phyloP scores from a whole-genome alignment of 2,797 vertebrate species.

The Epinephelus awoara region DNA sequence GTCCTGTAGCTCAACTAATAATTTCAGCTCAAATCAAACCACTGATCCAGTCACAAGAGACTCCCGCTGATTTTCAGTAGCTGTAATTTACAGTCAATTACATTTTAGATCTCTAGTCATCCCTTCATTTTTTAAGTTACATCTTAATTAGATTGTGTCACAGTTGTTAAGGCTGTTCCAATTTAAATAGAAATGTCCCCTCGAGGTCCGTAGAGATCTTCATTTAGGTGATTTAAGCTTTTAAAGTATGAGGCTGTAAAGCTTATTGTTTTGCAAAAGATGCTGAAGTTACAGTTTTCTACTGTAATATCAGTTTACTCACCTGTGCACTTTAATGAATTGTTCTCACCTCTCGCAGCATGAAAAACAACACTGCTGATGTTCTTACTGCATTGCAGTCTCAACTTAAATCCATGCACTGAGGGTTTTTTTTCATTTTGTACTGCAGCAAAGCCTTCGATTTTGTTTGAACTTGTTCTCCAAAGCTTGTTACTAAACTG shows the following conservation, averaged over 20 bases:
- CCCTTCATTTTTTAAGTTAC: not conserved
- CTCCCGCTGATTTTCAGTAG: not conserved
- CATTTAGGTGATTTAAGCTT: not conserved
- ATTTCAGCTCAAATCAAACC: not conserved
- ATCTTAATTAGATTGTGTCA: not conserved
- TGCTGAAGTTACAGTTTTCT: not conserved
- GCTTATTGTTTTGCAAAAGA: not conserved
- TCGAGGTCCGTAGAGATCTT: not conserved
- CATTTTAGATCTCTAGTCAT: not conserved
- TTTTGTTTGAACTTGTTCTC: conserved; percentile 47
- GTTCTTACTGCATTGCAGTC: conserved; percentile 74
- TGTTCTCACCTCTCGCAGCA: conserved; percentile 28
- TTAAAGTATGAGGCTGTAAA: not conserved
- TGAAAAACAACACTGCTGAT: conserved; percentile 46
- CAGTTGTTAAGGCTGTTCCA: not conserved
- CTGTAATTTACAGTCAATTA: not conserved
- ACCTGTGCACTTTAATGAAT: conserved; percentile 12
- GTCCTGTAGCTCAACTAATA: not conserved
- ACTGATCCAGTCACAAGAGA: not conserved
- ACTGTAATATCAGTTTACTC: not conserved
- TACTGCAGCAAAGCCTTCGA: conserved; percentile 51
- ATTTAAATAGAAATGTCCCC: not conserved
- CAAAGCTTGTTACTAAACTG: conserved; percentile 56
- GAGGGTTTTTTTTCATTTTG: not conserved
- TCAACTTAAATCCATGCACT: conserved; percentile 40